These are phyloP conservation scores for Trachymyrmex cornetzi DNA, from an alignment of 1,140 invertebrate species.

Conservation along the genomic window DNA sequence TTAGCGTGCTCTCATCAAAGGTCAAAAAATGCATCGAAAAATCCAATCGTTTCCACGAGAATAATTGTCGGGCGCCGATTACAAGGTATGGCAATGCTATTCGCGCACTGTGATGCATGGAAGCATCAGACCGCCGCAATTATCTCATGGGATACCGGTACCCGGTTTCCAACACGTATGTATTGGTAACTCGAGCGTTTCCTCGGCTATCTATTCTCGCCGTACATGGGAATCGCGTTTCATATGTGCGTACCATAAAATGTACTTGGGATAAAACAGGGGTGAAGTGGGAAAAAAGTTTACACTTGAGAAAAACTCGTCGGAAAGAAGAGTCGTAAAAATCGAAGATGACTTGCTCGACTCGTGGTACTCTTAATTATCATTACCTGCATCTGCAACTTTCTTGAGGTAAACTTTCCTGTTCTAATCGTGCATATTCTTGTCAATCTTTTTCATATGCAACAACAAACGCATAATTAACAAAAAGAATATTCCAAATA, in stretches of 20 bases:
- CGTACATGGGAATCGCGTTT: conserved; percentile 28
- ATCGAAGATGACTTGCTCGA: background rate
- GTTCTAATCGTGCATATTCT: conserved; percentile 23
- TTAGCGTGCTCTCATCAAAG: background rate
- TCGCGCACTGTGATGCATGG: conserved; percentile 19
- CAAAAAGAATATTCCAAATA: background rate
- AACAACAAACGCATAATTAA: background rate
- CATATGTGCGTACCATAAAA: conserved; percentile 1
- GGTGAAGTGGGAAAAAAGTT: background rate
- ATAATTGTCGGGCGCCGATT: conserved; percentile 28
- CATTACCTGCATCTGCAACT: conserved; percentile 20
- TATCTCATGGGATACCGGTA: conserved; percentile 42
- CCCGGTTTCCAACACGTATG: background rate
- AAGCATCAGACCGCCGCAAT: conserved; percentile 41
- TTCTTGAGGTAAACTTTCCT: conserved; percentile 15
- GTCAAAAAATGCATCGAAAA: background rate
- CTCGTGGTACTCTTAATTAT: conserved; percentile 31
- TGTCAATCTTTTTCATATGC: conserved; percentile 15
- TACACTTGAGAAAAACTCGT: conserved; percentile 12
- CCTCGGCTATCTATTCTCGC: conserved; percentile 16
- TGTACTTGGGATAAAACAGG: background rate
- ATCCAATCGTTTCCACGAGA: conserved; percentile 38
- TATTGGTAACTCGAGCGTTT: conserved; percentile 40
- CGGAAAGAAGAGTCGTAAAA: conserved; percentile 23
- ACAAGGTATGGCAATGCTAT: conserved; percentile 42